Evolutionary conservation across 2,113 vertebrate species (phyloP), one percentile per base, ranked within the genome.

Genomic region (Microtus ochrogaster): DNA sequence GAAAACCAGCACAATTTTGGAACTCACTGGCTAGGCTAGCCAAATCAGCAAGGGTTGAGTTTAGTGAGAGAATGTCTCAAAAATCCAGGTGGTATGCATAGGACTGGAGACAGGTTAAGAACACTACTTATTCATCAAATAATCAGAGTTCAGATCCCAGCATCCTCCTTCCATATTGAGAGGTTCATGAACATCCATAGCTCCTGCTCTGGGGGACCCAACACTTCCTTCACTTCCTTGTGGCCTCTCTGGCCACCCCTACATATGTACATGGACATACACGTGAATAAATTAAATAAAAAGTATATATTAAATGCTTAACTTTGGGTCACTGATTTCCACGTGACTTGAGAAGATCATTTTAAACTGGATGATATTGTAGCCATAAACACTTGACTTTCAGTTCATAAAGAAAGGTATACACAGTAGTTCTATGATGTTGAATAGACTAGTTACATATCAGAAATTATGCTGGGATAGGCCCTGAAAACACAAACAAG

Each of bases 341-440:
- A 61, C 61, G 36, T 61, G 22, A 61, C 12, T 39, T 61, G 55
- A 82, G 19, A n/a, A 82, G 21, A 39, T 61, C 22, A 82, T 39
- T 82, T 81, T 82, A n/a, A 82, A 61, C 6, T 61, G 19, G 7
- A 39, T 65, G 63, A 65, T 65, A 65, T 11, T 65, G 63, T 9
- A 61, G 7, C 52, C 5, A 82, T 7, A 61, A 52, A 82, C 11
- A 39, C 21, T 26, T 39, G 44, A 33, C 44, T 16, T 52, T 21
- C 28, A 21, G 16, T 33, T 52, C 3, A 52, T 52, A 78, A 78
- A 78, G 36, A 61, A 13, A 61, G 52, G 79, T 12, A 82, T 39
- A 6, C 1, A 39, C 55, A 61, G 3, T 2, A 39, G 10, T 58
- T 3, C 2, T 58, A 26, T 26, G 10, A 7, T 39, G 6, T 22